Evolutionary conservation across 2,888 invertebrate genomes (phyloP).

Genomic region (Spicauda simplicius): DNA sequence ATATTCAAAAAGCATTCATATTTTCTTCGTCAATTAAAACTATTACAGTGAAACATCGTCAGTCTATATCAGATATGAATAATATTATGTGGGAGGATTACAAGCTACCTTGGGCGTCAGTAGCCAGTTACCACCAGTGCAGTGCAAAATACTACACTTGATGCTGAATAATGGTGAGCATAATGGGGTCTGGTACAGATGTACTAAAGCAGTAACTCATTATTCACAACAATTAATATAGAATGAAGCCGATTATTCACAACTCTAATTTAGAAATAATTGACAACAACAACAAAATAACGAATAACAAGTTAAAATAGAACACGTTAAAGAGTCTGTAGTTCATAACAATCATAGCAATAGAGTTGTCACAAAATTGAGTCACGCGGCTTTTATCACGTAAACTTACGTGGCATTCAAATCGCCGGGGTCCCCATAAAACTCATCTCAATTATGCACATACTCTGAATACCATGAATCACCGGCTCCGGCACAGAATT

Average conservation of each 20-base stretch:
- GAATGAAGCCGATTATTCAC: no score
- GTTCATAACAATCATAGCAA: conserved; percentile 16
- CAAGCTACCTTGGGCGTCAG: no score
- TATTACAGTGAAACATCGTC: no score
- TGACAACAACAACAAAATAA: background rate
- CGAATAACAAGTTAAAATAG: conserved; percentile 13
- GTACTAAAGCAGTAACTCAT: background rate
- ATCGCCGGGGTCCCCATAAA: conserved; percentile 51
- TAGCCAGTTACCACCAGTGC: no score
- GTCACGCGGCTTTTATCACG: conserved; percentile 18
- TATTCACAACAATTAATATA: background rate
- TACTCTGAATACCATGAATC: conserved; percentile 54
- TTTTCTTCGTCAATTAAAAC: no score
- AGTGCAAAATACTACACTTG: no score
- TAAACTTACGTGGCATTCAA: conserved; percentile 29
- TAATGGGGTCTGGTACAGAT: background rate
- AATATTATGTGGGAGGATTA: no score
- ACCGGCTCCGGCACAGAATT: conserved; percentile 46
- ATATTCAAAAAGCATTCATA: no score
- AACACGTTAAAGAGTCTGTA: conserved; percentile 5
- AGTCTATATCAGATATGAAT: no score
- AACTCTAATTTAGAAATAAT: background rate
- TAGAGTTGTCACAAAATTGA: conserved; percentile 25
- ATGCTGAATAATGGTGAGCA: no score
- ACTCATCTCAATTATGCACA: conserved; percentile 66